Base-by-base conservation (phyloP, 2,113 vertebrate species). In the Donacobius atricapilla region DNA sequence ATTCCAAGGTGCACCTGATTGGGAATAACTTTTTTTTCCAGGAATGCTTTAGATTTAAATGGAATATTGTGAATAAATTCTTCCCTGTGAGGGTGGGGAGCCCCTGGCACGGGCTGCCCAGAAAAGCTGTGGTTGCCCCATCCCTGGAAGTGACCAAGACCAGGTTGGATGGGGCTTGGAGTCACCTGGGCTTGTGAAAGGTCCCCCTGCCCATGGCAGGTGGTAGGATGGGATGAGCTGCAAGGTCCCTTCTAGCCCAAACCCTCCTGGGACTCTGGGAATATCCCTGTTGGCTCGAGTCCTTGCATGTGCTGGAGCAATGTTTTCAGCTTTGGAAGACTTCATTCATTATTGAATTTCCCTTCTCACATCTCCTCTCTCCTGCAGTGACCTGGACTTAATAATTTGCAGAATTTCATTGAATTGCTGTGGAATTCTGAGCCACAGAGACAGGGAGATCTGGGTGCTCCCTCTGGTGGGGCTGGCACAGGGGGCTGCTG, bases 161-260 rank as follows among this genome's bases (percentile, higher is more conserved):
- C 47, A 28, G 54, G 18, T 0, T 77, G 79, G 39, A 45, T 0
- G 0, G 39, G n/a, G 28, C 9, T 73, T 66, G 60, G 47, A 69
- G 47, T 1, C 2, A 0, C 17, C 16, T 61, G 79, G 54, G 17
- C 0, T 1, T 3, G 35, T 19, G 71, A 40, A 2, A 90, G 25
- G 22, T 61, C 54, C 27, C 14, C 39, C 69, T 75, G 24, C 3
- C 39, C 39, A 15, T 19, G 63, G n/a, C 39, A 68, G 5, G 18
- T 2, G 10, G 2, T 44, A 33, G 53, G 1, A 45, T 16, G 6
- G 40, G n/a, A 47, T n/a, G 20, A 5, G 21, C 3, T 83, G 16
- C 20, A 27, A 16, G 7, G n/a, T 69, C 35, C 8, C 40, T 76
- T 28, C 54, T 18, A 20, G 9, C 35, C 35, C 56, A 63, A 48